These are phyloP conservation scores for Phalangium opilio DNA, from an alignment of 2,888 invertebrate genomes.

Conservation along the genomic window DNA sequence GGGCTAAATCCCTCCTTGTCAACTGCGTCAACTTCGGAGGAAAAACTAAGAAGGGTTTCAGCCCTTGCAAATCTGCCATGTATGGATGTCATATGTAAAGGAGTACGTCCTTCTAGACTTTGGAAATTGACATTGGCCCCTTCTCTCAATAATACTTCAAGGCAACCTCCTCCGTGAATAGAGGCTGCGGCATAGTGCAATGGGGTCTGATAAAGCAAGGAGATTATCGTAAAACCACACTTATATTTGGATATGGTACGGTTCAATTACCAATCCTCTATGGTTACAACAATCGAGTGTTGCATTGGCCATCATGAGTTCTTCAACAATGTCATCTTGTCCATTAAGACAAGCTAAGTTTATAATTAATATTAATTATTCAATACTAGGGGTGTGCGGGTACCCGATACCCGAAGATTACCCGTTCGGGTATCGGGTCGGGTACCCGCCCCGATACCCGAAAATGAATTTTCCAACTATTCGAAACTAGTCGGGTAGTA, in stretches of 20 bases:
- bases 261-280: constrained; percentile 33
- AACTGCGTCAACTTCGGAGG: constrained; percentile 22
- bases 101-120: constrained; percentile 41
- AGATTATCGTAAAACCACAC: too few relatives aligned
- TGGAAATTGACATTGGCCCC: constrained; percentile 41
- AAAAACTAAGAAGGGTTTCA: constrained; percentile 44
- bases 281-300: constrained; percentile 40
- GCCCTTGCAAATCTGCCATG: constrained; percentile 47
- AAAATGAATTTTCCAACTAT: too few relatives aligned
- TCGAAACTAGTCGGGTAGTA: too few relatives aligned
- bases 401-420: too few relatives aligned
- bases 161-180: constrained; percentile 43
- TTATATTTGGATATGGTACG: neutral
- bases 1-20: constrained; percentile 42
- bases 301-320: constrained; percentile 38
- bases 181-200: constrained; percentile 46
- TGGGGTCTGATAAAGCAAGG: constrained; percentile 33
- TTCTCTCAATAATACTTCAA: constrained; percentile 40
- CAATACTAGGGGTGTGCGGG: too few relatives aligned
- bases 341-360: constrained; percentile 42
- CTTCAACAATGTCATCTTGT: constrained; percentile 39
- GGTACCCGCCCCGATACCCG: too few relatives aligned
- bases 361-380: too few relatives aligned
- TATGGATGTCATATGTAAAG: constrained; percentile 48
- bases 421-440: too few relatives aligned